Conservation (phyloP, 1,140 invertebrate genomes). For the Zaprionus ghesquierei region DNA sequence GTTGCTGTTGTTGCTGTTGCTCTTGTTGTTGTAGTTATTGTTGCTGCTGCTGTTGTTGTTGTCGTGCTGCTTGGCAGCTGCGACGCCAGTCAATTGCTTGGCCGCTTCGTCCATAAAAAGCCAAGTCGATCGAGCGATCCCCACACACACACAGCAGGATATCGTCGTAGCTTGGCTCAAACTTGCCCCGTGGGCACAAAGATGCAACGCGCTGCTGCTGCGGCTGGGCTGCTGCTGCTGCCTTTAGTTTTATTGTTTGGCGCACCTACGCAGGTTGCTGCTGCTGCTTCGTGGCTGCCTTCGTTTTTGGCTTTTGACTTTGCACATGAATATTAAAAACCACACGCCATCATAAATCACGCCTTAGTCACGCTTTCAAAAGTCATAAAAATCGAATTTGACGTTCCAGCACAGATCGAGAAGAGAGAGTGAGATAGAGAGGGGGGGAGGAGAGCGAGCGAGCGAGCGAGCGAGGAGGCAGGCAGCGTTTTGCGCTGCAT, state of each 20-base stretch:
- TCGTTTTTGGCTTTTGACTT: slow-evolving; percentile 59
- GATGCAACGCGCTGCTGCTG: slow-evolving; percentile 41
- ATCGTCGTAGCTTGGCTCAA: slow-evolving; percentile 38
- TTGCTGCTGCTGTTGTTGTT: slow-evolving; percentile 5
- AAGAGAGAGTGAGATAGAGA: background rate
- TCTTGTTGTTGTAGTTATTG: slow-evolving; percentile 15
- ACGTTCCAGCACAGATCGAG: slow-evolving; percentile 51
- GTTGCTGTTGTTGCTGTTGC: slow-evolving; percentile 12
- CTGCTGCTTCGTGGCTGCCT: slow-evolving; percentile 32
- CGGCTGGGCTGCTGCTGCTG: slow-evolving; percentile 3
- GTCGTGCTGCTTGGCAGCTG: slow-evolving; percentile 40
- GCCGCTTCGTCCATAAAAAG: slow-evolving; percentile 67
- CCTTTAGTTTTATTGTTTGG: slow-evolving; percentile 71
- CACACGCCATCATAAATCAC: slow-evolving; percentile 83
- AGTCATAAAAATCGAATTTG: slow-evolving; percentile 82
- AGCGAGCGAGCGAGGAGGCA: background rate
- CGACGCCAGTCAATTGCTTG: slow-evolving; percentile 73
- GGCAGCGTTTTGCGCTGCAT: background rate
- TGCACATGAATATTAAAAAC: slow-evolving; percentile 82
- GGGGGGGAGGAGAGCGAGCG: background rate
- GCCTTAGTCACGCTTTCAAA: slow-evolving; percentile 82
- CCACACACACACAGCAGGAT: slow-evolving; percentile 77
- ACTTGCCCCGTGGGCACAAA: slow-evolving; percentile 50
- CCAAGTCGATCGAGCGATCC: slow-evolving; percentile 41
- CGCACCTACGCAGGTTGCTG: slow-evolving; percentile 73